Evolutionary conservation across 2,797 vertebrate genomes (phyloP), one percentile per base, ranked within the genome.

Genomic region (Naso thynnoides): DNA sequence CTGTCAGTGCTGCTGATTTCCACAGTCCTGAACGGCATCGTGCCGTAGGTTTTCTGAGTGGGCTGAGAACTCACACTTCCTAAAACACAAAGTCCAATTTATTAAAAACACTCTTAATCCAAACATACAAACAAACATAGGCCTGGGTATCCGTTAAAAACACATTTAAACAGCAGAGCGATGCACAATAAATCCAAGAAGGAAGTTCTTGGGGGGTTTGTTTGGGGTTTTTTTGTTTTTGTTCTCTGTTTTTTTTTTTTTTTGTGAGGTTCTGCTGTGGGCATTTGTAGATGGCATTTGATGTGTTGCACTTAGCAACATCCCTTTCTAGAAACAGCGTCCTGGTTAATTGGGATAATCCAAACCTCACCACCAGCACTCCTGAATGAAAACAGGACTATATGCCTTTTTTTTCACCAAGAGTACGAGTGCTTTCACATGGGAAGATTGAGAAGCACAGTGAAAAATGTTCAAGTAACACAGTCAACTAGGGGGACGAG

Each of bases 1-100:
- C 73, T 48, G 1, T 76, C 81, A 18, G 48, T 31, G 41, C 72
- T 83, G 16, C 85, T 93, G 69, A 97, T 52, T 64, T 94, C 94
- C 4, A 96, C 91, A 0, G 92, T 92, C 90, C 88, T 95, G 84
- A 96, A 95, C 0, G 92, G 83, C 1, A 94, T 76, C 19, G 90
- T 78, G 0, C 63, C 79, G 76, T 76, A 92, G 11, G 93, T 95
- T 85, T 87, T 92, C 68, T 92, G 90, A 15, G 44, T 84, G 53
- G 73, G 78, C 26, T 89, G 86, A 24, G 64, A 57, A 5, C 58
- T 65, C 5, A 55, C 0, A 38, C 21, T 71, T 47, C 62, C 92
- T 92, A 70, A 62, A 83, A 88, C 24, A 83, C 7, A 70, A 10
- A 74, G 26, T 14, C n/a, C 70, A 8, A 26, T 31, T 21, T 2